These are phyloP conservation scores for Poeciliopsis paucimaculata DNA, from an alignment of 2,797 vertebrate genomes.

Conservation along the genomic window DNA sequence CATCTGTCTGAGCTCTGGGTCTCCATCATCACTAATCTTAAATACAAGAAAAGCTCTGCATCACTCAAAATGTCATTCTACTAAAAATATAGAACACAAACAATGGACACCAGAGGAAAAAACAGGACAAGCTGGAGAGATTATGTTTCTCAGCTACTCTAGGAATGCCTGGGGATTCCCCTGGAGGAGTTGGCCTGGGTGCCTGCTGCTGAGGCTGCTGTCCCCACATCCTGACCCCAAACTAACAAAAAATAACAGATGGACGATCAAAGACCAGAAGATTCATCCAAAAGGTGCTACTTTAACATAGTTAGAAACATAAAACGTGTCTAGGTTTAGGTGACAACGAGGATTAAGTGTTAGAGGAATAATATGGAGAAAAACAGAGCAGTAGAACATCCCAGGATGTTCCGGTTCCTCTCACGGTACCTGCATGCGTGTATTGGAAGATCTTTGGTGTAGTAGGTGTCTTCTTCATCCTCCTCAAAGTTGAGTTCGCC, in stretches of 20 bases:
- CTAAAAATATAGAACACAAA: not conserved
- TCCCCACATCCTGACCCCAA: not conserved
- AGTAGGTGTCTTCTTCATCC: conserved; percentile 94
- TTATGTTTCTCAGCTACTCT: not conserved
- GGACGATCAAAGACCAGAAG: not conserved
- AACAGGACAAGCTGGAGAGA: not conserved
- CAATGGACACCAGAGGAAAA: not conserved
- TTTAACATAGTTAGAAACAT: not conserved
- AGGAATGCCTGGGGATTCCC: not conserved
- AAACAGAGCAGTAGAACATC: not conserved
- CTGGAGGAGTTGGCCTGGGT: not conserved
- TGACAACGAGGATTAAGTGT: not conserved
- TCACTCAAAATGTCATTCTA: not conserved
- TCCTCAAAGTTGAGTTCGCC: conserved; percentile 95
- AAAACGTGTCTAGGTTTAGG: not conserved
- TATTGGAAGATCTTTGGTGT: conserved; percentile 93
- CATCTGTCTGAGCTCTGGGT: not conserved
- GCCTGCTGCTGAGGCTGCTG: not conserved
- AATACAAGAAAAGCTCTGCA: not conserved
- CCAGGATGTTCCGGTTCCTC: conserved; percentile 8
- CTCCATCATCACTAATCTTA: not conserved
- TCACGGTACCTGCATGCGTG: conserved; percentile 91
- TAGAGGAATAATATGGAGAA: not conserved
- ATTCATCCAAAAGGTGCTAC: not conserved
- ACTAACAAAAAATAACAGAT: not conserved